Conservation (phyloP, 2,113 vertebrate species). For the Emydocephalus ijimae region DNA sequence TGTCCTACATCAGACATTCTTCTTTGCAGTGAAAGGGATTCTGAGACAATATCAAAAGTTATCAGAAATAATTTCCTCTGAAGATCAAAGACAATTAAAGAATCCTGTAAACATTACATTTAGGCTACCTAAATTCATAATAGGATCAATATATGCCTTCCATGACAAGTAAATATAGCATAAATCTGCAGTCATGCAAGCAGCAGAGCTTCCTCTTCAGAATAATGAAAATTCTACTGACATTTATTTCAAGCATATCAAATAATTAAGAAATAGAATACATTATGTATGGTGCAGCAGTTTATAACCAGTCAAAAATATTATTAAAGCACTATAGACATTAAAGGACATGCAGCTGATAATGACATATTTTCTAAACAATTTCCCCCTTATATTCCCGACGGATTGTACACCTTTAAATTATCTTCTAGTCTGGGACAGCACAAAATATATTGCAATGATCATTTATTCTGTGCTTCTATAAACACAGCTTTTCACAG, state of each 20-base stretch:
- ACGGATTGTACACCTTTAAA: background rate
- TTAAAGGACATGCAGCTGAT: background rate
- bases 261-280: background rate
- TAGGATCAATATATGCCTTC: background rate
- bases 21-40: background rate
- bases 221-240: slow-evolving; percentile 18
- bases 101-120: slow-evolving; percentile 7
- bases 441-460: background rate
- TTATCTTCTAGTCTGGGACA: too few relatives aligned
- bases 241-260: background rate
- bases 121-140: slow-evolving; percentile 18
- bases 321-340: background rate
- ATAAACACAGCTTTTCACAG: background rate
- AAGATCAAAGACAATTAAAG: background rate
- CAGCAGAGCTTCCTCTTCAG: slow-evolving; percentile 1
- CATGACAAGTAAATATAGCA: slow-evolving; percentile 1
- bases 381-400: background rate
- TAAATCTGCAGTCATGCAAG: background rate
- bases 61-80: slow-evolving; percentile 18
- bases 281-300: background rate
- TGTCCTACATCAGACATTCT: background rate
- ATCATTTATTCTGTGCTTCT: background rate
- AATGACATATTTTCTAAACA: background rate
- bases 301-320: background rate
- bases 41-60: background rate